Evolutionary conservation across 2,888 invertebrate species (phyloP).

Genomic region (Malacosoma neustria): DNA sequence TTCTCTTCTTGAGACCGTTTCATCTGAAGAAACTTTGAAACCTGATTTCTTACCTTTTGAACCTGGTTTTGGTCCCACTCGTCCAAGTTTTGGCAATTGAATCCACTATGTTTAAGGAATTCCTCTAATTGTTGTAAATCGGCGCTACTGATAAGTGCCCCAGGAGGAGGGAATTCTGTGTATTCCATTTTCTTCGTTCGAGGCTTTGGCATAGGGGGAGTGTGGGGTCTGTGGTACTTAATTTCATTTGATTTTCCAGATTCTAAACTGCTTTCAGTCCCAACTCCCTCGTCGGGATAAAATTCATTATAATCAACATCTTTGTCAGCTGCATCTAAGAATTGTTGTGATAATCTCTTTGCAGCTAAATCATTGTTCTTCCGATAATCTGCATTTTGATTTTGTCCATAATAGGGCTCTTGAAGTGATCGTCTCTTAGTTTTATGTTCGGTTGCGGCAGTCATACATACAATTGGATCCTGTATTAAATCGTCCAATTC

Average conservation of each 20-base stretch:
- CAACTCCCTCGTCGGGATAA: conserved; percentile 78
- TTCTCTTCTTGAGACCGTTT: conserved; percentile 81
- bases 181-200: conserved; percentile 65
- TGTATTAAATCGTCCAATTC: conserved; percentile 78
- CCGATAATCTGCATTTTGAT: conserved; percentile 62
- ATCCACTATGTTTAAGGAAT: conserved; percentile 81
- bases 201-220: conserved; percentile 69
- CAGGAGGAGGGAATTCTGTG: conserved; percentile 65
- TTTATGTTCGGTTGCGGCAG: conserved; percentile 63
- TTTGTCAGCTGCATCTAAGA: conserved; percentile 68
- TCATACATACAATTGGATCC: conserved; percentile 61
- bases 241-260: conserved; percentile 72
- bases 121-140: conserved; percentile 82
- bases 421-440: conserved; percentile 83
- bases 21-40: conserved; percentile 80
- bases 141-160: conserved; percentile 72
- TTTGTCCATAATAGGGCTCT: conserved; percentile 80
- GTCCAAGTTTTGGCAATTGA: conserved; percentile 79
- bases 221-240: conserved; percentile 63
- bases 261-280: conserved; percentile 74
- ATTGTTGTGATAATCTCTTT: conserved; percentile 66
- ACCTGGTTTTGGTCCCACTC: conserved; percentile 81
- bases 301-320: conserved; percentile 71
- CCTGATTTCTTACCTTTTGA: conserved; percentile 80
- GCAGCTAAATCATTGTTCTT: conserved; percentile 71